Conservation (phyloP, 2,888 invertebrate species). For the Drosophila robusta region DNA sequence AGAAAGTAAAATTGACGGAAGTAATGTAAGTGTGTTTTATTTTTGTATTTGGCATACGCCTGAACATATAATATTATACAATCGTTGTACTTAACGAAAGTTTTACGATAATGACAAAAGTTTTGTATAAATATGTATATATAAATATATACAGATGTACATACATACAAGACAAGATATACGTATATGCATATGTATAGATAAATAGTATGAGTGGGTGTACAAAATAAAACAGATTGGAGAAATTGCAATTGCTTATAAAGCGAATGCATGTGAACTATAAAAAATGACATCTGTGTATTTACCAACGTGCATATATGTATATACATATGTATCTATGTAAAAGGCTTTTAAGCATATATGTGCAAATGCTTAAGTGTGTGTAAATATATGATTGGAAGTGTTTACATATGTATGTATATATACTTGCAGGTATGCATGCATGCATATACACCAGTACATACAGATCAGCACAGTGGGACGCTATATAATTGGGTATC, state of each 20-base stretch:
- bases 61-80: constrained; percentile 1
- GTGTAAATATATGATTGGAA: neutral
- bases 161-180: neutral
- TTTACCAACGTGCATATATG: constrained; percentile 10
- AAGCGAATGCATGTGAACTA: constrained; percentile 1
- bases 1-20: constrained; percentile 69
- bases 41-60: constrained; percentile 13
- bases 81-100: too few species aligned
- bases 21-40: constrained; percentile 63
- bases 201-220: neutral
- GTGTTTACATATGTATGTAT: constrained; percentile 5
- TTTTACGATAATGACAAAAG: neutral
- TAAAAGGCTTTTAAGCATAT: constrained; percentile 17
- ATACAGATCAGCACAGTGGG: neutral
- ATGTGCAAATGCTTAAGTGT: neutral
- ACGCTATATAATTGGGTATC: neutral
- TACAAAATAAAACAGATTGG: neutral
- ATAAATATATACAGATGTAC: neutral
- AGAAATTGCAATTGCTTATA: neutral
- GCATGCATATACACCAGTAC: constrained; percentile 5
- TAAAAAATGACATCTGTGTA: neutral
- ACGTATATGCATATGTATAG: neutral
- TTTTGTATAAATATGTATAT: constrained; percentile 1
- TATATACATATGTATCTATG: constrained; percentile 3
- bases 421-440: constrained; percentile 12